Percentiles rank a stretch among this genome's conserved stretches.
These are phyloP conservation scores for Motacilla alba DNA, from an alignment of 2,113 vertebrate species.

Conservation along the genomic window DNA sequence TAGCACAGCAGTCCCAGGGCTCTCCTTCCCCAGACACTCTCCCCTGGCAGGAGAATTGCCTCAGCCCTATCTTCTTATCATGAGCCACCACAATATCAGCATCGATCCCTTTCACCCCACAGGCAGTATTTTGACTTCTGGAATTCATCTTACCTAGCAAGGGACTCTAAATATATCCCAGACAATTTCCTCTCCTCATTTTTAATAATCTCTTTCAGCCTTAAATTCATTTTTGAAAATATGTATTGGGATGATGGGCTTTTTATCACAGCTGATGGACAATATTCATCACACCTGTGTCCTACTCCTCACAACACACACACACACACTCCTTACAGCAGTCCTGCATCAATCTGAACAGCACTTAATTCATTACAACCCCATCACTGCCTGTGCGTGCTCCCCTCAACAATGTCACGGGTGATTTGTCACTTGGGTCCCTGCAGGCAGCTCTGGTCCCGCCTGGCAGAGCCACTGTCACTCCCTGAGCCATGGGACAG, in stretches of 20 bases:
- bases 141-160: conserved; percentile 28
- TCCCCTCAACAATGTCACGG: neutral
- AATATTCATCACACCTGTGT: neutral
- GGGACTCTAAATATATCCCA: conserved; percentile 27
- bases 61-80: neutral
- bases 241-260: conserved; percentile 9
- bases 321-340: neutral
- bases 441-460: neutral
- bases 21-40: fast-evolving
- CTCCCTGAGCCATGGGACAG: neutral
- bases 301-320: neutral
- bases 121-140: neutral
- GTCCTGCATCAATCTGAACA: neutral
- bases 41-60: neutral
- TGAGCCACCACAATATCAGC: neutral
- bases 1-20: neutral
- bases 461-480: fast-evolving
- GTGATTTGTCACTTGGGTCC: neutral
- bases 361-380: neutral
- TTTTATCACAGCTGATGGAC: conserved; percentile 41
- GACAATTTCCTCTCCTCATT: conserved; percentile 31
- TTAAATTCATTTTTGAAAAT: conserved; percentile 44
- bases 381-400: neutral
- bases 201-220: conserved; percentile 41
- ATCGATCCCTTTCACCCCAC: conserved; percentile 4